Evolutionary conservation across 2,113 vertebrate genomes (phyloP).

Genomic region (Vulpes lagopus): DNA sequence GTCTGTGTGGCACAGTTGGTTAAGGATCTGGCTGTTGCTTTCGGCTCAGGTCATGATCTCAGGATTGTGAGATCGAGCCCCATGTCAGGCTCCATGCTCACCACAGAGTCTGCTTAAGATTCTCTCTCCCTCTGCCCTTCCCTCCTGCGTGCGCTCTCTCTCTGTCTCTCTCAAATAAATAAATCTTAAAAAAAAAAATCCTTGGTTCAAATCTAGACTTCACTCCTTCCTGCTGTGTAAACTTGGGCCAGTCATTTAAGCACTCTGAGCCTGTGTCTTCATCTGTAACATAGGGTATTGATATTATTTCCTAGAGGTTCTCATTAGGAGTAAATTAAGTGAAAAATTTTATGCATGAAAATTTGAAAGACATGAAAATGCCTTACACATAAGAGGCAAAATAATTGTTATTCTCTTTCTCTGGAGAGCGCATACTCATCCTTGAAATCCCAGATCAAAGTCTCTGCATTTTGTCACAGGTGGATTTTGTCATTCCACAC

Average conservation of each 20-base stretch:
- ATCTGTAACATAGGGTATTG: neutral
- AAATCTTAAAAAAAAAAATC: neutral
- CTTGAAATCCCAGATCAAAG: neutral
- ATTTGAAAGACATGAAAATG: neutral
- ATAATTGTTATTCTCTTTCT: neutral
- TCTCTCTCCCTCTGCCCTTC: neutral
- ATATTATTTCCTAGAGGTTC: neutral
- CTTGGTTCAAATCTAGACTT: neutral
- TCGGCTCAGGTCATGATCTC: neutral
- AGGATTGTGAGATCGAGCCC: neutral
- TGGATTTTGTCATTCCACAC: slow-evolving; percentile 1
- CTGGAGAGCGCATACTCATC: neutral
- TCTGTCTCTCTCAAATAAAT: neutral
- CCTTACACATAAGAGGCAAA: neutral
- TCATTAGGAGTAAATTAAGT: slow-evolving; percentile 6
- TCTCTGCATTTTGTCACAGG: neutral
- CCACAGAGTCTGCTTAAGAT: neutral
- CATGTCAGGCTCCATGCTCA: too few species aligned
- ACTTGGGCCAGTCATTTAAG: neutral
- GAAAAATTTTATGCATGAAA: neutral
- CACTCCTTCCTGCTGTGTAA: neutral
- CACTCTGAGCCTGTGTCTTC: neutral
- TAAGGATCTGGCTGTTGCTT: neutral
- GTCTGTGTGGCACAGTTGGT: neutral
- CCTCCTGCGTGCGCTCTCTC: neutral